phyloP scores from a whole-genome alignment of 1,140 invertebrate genomes.

The Mactra quadrangularis region DNA sequence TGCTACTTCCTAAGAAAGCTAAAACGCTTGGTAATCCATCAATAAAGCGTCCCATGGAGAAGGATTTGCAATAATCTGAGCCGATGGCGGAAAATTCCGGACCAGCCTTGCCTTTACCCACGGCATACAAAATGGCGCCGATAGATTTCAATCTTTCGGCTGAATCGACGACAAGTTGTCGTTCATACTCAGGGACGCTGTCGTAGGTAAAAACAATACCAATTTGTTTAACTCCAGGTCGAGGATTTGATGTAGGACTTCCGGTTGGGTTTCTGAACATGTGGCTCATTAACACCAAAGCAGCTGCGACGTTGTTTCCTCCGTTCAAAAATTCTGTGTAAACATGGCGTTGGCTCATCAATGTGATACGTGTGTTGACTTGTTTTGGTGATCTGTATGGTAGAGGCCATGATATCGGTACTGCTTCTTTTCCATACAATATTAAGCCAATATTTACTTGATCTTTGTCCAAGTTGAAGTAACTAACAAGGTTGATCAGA shows the following conservation, averaged over 20 bases:
- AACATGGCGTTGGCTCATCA: constrained; percentile 62
- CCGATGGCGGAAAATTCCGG: constrained; percentile 61
- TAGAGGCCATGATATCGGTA: constrained; percentile 62
- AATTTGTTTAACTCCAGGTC: constrained; percentile 61
- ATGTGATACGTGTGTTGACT: constrained; percentile 66
- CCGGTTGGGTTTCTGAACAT: constrained; percentile 68
- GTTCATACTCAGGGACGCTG: constrained; percentile 6
- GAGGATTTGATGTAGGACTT: constrained; percentile 28
- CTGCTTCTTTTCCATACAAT: constrained; percentile 65
- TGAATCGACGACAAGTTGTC: constrained; percentile 27
- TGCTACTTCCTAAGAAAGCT: constrained; percentile 66
- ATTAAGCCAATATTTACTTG: constrained; percentile 67
- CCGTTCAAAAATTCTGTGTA: constrained; percentile 53
- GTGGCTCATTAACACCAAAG: constrained; percentile 62
- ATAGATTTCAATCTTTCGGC: constrained; percentile 52
- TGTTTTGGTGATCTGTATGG: constrained; percentile 63
- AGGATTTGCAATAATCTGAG: constrained; percentile 64
- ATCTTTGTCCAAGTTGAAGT: constrained; percentile 58
- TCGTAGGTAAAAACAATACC: constrained; percentile 67
- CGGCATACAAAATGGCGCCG: constrained; percentile 61
- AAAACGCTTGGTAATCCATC: constrained; percentile 64
- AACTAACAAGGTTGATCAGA: constrained; percentile 65
- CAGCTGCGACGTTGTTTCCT: constrained; percentile 54
- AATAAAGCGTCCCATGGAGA: constrained; percentile 66
- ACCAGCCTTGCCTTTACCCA: constrained; percentile 62